Evolutionary conservation across 2,888 invertebrate species (phyloP).

Genomic region (Platycnemis pennipes): DNA sequence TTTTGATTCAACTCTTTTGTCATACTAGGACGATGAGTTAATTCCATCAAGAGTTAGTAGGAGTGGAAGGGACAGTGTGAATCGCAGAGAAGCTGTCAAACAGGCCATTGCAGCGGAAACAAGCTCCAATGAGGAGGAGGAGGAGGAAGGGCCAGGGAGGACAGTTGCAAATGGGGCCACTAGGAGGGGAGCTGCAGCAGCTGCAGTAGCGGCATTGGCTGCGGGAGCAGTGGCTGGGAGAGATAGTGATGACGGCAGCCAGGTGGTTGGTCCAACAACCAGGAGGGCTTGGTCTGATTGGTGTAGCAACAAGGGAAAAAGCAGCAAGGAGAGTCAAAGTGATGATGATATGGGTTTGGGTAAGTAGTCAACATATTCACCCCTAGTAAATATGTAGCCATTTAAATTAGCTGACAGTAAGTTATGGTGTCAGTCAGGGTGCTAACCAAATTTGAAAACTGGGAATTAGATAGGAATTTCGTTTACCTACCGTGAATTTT

Average conservation of each 20-base stretch:
- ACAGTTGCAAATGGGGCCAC: constrained; percentile 57
- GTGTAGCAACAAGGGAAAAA: constrained; percentile 83
- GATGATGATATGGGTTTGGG: constrained; percentile 80
- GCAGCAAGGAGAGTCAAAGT: constrained; percentile 80
- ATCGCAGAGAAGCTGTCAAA: constrained; percentile 49
- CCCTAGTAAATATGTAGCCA: neutral
- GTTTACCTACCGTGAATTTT: too few relatives aligned
- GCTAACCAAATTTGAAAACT: too few relatives aligned
- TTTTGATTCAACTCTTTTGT: neutral
- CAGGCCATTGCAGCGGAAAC: constrained; percentile 32
- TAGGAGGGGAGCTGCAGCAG: constrained; percentile 77
- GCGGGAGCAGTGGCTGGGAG: constrained; percentile 76
- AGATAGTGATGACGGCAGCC: constrained; percentile 78
- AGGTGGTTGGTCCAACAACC: constrained; percentile 85
- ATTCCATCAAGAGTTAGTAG: constrained; percentile 66
- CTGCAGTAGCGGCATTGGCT: constrained; percentile 77
- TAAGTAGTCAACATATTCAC: constrained; percentile 76
- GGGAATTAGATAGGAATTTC: too few relatives aligned
- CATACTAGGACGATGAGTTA: constrained; percentile 74
- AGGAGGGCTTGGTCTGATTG: constrained; percentile 89
- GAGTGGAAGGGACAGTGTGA: constrained; percentile 41
- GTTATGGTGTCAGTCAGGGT: too few relatives aligned
- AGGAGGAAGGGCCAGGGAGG: constrained; percentile 51
- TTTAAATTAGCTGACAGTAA: too few relatives aligned
- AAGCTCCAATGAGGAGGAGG: constrained; percentile 67